A percentile compares a stretch with the other conserved stretches of the same genome.
Conservation (phyloP, 2,797 vertebrate species). For the Scolopax bukidnonensis region DNA sequence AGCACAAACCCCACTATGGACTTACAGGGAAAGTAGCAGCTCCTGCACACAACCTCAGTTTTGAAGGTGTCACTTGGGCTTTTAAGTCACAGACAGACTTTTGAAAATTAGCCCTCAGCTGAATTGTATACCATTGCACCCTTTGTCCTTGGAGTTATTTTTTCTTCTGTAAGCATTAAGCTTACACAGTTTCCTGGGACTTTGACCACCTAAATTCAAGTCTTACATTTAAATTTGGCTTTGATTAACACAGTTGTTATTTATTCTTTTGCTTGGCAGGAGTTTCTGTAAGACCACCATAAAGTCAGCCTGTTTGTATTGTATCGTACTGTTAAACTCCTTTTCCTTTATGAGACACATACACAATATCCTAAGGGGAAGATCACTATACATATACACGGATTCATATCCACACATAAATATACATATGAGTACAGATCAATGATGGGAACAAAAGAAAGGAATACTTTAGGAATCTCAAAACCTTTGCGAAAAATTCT, state of each 20-base stretch:
- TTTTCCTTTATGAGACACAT: conserved; percentile 1
- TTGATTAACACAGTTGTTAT: conserved; percentile 46
- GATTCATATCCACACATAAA: neutral
- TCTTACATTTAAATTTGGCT: conserved; percentile 48
- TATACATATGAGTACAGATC: neutral
- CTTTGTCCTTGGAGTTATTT: neutral
- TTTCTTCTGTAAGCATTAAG: neutral
- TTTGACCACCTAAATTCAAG: conserved; percentile 39
- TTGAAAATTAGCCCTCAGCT: neutral
- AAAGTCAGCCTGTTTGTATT: neutral
- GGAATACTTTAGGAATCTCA: neutral
- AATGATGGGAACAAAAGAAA: neutral
- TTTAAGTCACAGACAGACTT: neutral
- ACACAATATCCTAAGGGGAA: conserved; percentile 2
- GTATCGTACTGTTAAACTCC: neutral
- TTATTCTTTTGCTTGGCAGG: conserved; percentile 33
- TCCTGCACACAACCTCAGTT: neutral
- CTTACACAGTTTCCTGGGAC: conserved; percentile 16
- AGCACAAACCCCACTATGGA: neutral
- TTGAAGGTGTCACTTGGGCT: neutral
- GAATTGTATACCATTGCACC: neutral
- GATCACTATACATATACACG: neutral
- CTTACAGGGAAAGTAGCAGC: neutral
- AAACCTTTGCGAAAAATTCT: neutral
- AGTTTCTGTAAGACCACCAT: neutral